phyloP scores from a whole-genome alignment of 2,797 vertebrate genomes.

The Enteromius treurensis region DNA sequence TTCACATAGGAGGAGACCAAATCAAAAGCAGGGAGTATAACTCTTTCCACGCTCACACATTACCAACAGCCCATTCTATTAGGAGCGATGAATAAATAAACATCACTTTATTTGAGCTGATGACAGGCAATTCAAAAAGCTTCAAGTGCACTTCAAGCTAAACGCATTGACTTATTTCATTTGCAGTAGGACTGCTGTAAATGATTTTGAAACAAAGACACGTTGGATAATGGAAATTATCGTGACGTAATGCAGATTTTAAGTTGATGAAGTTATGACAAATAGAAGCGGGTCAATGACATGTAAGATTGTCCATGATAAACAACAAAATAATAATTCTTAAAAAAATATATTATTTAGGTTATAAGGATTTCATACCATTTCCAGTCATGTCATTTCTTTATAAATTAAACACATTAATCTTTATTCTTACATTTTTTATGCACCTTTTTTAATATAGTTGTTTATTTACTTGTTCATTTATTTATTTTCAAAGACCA shows the following conservation, averaged over 20 bases:
- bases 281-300: not conserved
- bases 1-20: slow-evolving; percentile 4
- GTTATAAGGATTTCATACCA: not conserved
- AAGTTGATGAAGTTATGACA: not conserved
- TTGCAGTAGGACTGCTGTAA: not conserved
- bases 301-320: not conserved
- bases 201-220: not conserved
- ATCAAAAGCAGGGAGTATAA: slow-evolving; percentile 29
- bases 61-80: not conserved
- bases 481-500: not conserved
- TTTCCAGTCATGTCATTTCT: not conserved
- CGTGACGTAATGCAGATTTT: not conserved
- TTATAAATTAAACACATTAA: not conserved
- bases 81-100: not conserved
- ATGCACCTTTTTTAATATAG: not conserved
- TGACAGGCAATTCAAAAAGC: not conserved
- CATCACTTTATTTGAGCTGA: not conserved
- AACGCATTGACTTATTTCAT: not conserved
- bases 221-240: not conserved
- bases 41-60: not conserved
- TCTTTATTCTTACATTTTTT: not conserved
- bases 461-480: too few species aligned
- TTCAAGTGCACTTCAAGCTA: slow-evolving; percentile 11
- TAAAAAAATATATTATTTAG: not conserved
- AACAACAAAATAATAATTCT: not conserved